Base-by-base conservation (phyloP, 2,113 vertebrate species). In the Strix uralensis region DNA sequence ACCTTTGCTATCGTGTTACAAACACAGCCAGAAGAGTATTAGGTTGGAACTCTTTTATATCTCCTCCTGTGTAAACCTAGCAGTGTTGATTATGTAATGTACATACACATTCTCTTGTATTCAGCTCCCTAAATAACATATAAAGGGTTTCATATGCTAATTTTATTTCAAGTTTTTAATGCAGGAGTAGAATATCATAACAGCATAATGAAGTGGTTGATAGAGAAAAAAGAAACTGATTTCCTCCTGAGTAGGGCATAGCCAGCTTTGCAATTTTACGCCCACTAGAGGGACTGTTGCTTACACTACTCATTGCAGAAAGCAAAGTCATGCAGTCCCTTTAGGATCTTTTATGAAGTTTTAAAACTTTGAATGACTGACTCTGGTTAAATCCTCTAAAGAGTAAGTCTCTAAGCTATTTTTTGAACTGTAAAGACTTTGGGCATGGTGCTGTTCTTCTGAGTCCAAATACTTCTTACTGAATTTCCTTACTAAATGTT, bases 221-320 rank as follows among this genome's bases (percentile, higher is more conserved):
- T 8, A 81, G 18, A 19, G 66, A 29, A 66, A 65, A 54, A 65
- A 72, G 27, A 61, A 67, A 40, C 5, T 58, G 5, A 29, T 72
- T 91, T 92, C 21, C 44, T 32, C 5, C 22, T 52, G 46, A 19
- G 34, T 15, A 12, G 18, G 23, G 36, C 34, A 42, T 10, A 42
- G 65, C 47, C 36, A 91, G 73, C 74, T 88, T 73, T 87, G 74
- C 51, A 46, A 4, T 87, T 73, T 77, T 75, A 58, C 2, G 51
- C 44, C 97, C 97, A 2, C 96, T 94, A 97, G 97, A 71, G 96
- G 97, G 97, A 98, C 94, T 86, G 72, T 51, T 96, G 80, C 55
- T 85, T 77, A 32, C 30, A 5, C 32, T 72, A 17, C 62, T 72
- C 4, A 0, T 10, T 67, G 67, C n/a, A 78, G 73, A 95, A 27